phyloP scores from a whole-genome alignment of 2,797 vertebrate species.

The Gambusia yucatana region DNA sequence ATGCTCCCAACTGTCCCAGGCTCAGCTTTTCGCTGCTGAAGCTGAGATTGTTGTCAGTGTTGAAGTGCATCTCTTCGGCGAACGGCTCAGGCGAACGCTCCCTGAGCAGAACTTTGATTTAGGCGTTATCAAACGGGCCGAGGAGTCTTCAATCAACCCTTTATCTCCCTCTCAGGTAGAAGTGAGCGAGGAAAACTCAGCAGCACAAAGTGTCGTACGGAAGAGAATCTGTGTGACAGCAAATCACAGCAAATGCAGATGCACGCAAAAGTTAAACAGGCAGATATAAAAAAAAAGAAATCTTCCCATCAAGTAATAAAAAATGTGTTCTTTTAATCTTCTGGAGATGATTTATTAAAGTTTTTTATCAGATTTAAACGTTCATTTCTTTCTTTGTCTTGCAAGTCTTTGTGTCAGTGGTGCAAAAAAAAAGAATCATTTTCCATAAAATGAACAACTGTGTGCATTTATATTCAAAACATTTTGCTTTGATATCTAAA shows the following conservation, averaged over 20 bases:
- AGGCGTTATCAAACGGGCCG: constrained; percentile 58
- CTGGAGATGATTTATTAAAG: not conserved
- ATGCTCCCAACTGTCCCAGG: constrained; percentile 39
- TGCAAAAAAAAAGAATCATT: not conserved
- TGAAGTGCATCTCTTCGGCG: constrained; percentile 47
- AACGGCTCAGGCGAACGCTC: constrained; percentile 43
- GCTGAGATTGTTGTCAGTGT: constrained; percentile 54
- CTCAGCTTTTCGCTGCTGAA: constrained; percentile 44
- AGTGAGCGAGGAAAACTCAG: constrained; percentile 42
- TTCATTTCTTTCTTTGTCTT: not conserved
- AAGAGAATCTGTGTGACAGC: constrained; percentile 46
- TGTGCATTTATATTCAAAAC: not conserved
- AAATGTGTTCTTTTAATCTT: not conserved
- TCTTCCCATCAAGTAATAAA: not conserved
- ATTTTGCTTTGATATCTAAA: not conserved
- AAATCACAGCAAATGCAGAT: constrained; percentile 11
- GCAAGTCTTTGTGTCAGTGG: not conserved
- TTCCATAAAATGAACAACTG: not conserved
- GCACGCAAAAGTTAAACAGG: not conserved
- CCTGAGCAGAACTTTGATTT: constrained; percentile 65
- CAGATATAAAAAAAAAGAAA: not conserved
- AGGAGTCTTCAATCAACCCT: constrained; percentile 58
- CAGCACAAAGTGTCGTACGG: constrained; percentile 49
- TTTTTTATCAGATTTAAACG: not conserved
- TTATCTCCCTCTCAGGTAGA: constrained; percentile 67